Evolutionary conservation across 2,888 invertebrate species (phyloP).

Genomic region (Platycheirus rosarum): DNA sequence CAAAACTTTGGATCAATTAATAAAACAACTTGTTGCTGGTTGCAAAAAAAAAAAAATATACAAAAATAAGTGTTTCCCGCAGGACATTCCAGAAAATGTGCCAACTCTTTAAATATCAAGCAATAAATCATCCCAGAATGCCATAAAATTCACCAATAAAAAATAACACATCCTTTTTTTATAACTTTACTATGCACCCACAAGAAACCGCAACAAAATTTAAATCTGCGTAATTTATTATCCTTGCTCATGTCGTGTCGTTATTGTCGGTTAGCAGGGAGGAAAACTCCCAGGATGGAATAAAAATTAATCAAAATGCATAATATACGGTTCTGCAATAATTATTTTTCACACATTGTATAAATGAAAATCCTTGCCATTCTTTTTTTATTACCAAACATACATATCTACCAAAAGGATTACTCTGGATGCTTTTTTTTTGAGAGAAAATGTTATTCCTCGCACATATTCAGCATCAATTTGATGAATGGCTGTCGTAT

Average conservation of each 20-base stretch:
- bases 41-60: not conserved
- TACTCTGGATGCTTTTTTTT: constrained; percentile 36
- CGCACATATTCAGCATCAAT: constrained; percentile 72
- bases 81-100: not conserved
- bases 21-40: constrained; percentile 34
- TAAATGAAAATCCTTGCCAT: constrained; percentile 57
- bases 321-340: constrained; percentile 66
- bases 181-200: constrained; percentile 20
- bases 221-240: constrained; percentile 66
- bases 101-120: constrained; percentile 4
- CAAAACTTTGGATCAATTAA: constrained; percentile 6
- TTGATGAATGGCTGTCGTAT: constrained; percentile 74
- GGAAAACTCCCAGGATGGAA: not conserved
- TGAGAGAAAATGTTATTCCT: constrained; percentile 51
- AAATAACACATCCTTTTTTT: constrained; percentile 27
- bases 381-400: constrained; percentile 37
- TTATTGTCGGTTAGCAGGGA: not conserved
- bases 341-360: constrained; percentile 72
- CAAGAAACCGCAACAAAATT: constrained; percentile 46
- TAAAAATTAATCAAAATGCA: constrained; percentile 70
- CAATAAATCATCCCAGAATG: constrained; percentile 44
- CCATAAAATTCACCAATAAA: constrained; percentile 49
- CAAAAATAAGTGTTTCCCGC: no score
- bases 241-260: constrained; percentile 23
- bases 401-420: constrained; percentile 47